Percentiles rank a stretch among this genome's conserved stretches.
Evolutionary conservation across 2,797 vertebrate genomes (phyloP).

Genomic region (Delichon dasypus): DNA sequence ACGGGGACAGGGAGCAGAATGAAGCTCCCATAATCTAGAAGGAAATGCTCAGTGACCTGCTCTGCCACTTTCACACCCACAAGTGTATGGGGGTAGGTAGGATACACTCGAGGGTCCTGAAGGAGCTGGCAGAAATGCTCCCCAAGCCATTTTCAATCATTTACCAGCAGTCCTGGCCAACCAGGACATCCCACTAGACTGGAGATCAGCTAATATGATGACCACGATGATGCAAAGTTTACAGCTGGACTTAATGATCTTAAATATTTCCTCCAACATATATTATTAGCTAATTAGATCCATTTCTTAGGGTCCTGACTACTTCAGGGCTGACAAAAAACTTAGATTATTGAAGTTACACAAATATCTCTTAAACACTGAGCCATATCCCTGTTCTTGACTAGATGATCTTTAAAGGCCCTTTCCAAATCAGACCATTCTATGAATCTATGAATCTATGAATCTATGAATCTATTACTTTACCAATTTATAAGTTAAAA

Average conservation of each 20-base stretch:
- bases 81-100: fast-evolving
- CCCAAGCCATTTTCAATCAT: not conserved
- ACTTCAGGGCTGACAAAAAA: not conserved
- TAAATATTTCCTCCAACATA: not conserved
- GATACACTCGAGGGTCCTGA: not conserved
- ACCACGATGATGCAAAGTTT: not conserved
- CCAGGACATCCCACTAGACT: no score
- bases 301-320: not conserved
- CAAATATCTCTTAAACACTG: not conserved
- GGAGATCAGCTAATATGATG: not conserved
- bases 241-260: not conserved
- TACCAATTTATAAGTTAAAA: not conserved
- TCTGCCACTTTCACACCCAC: not conserved
- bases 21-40: not conserved
- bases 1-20: not conserved
- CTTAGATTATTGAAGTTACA: not conserved
- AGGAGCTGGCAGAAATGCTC: not conserved
- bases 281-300: not conserved
- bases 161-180: not conserved
- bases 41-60: not conserved
- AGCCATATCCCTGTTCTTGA: fast-evolving
- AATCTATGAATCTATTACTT: not conserved
- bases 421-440: not conserved
- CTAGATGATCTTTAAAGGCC: not conserved
- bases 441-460: not conserved